Conservation (phyloP, 2,797 vertebrate genomes). For the Crenichthys baileyi region DNA sequence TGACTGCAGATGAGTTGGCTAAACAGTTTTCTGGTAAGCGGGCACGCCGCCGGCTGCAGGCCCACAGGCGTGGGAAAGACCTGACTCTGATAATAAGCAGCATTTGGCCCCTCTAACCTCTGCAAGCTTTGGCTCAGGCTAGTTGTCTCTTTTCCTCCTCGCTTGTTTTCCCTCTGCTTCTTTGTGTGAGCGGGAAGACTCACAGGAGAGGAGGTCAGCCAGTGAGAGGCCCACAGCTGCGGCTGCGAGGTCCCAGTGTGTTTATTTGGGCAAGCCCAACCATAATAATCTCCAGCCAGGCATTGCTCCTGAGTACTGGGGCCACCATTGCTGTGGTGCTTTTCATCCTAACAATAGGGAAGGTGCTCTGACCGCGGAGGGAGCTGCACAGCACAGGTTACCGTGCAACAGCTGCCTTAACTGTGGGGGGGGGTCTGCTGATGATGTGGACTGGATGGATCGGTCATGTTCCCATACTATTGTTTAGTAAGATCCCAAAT, state of each 20-base stretch:
- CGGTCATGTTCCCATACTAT: conserved; percentile 70
- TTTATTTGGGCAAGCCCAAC: conserved; percentile 84
- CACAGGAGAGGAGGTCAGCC: conserved; percentile 75
- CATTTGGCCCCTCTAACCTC: conserved; percentile 74
- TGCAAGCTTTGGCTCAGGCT: conserved; percentile 67
- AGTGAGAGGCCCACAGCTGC: conserved; percentile 77
- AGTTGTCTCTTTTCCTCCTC: conserved; percentile 61
- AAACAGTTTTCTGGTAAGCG: conserved; percentile 74
- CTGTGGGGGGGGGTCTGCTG: conserved; percentile 54
- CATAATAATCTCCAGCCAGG: conserved; percentile 81
- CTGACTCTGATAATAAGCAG: conserved; percentile 80
- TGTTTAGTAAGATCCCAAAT: conserved; percentile 49
- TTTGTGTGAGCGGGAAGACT: conserved; percentile 64
- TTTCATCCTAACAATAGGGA: conserved; percentile 77
- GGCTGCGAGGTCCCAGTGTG: conserved; percentile 70
- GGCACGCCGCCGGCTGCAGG: conserved; percentile 73
- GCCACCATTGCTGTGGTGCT: conserved; percentile 66
- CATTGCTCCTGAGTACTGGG: conserved; percentile 74
- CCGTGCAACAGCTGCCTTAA: conserved; percentile 74
- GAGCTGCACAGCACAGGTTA: conserved; percentile 62
- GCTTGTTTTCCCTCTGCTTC: conserved; percentile 64
- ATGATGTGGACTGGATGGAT: conserved; percentile 65
- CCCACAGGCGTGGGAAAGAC: conserved; percentile 81
- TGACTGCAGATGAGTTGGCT: conserved; percentile 75
- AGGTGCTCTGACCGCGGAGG: conserved; percentile 67